A percentile compares a stretch with the other conserved stretches of the same genome.
phyloP scores from a whole-genome alignment of 2,113 vertebrate species.

The Sorex fumeus region DNA sequence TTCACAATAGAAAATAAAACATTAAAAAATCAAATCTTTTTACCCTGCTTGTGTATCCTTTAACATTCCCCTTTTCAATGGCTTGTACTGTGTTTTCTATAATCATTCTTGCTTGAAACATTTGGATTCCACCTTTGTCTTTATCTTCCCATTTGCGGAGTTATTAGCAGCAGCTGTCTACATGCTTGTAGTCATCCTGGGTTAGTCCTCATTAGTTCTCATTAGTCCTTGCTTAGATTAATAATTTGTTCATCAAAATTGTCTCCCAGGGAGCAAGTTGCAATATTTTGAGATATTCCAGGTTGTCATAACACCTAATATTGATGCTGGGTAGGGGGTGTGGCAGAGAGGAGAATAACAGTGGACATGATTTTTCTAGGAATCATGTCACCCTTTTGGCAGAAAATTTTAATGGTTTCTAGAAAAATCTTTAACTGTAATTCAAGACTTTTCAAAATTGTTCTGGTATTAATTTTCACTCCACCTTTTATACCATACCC shows the following conservation, averaged over 20 bases:
- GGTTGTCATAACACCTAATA: background rate
- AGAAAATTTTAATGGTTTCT: background rate
- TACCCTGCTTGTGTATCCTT: background rate
- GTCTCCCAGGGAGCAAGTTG: background rate
- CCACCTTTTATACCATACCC: background rate
- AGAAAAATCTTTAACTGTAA: background rate
- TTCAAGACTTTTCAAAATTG: conserved; percentile 5
- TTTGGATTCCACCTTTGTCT: background rate
- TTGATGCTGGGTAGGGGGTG: no score
- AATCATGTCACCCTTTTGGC: background rate
- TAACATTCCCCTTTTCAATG: background rate
- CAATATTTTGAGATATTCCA: background rate
- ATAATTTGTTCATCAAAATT: background rate
- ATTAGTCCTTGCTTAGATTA: background rate
- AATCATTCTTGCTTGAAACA: background rate
- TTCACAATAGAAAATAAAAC: no score
- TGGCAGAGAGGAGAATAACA: no score
- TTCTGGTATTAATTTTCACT: background rate
- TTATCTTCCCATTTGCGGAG: background rate
- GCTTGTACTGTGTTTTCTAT: background rate
- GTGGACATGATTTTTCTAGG: no score
- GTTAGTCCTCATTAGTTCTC: background rate
- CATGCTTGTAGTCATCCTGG: background rate
- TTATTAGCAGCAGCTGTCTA: background rate
- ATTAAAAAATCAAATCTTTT: no score